Percentiles rank a stretch among this genome's conserved stretches.
These are phyloP conservation scores for Xiphorhynchus erythropygius DNA, from an alignment of 2,797 vertebrate genomes.

Conservation along the genomic window DNA sequence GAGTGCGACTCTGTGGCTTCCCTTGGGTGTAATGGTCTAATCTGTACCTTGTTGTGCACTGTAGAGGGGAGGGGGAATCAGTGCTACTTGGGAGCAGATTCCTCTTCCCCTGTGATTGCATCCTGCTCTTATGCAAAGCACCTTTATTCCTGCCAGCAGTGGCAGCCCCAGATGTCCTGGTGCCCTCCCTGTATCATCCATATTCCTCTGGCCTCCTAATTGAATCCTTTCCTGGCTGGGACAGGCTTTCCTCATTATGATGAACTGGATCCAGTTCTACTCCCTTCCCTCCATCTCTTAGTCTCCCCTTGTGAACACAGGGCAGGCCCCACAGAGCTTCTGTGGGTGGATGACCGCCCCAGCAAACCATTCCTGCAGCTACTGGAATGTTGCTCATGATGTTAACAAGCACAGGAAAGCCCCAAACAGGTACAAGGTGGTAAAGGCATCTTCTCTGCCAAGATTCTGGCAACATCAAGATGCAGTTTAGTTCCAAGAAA, in stretches of 20 bases:
- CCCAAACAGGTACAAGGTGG: not conserved
- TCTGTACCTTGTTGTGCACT: slow-evolving; percentile 66
- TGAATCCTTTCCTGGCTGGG: slow-evolving; percentile 46
- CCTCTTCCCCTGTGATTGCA: not conserved
- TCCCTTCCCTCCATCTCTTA: not conserved
- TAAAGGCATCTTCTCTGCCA: not conserved
- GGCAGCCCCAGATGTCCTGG: slow-evolving; percentile 40
- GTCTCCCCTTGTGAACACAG: not conserved
- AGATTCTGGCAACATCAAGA: not conserved
- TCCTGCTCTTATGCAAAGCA: slow-evolving; percentile 27
- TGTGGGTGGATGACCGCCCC: not conserved
- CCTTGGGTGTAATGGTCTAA: slow-evolving; percentile 66
- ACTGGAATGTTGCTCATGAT: not conserved
- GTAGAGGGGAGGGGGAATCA: slow-evolving; percentile 42
- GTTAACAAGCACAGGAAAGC: not conserved
- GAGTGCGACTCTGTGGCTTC: slow-evolving; percentile 62
- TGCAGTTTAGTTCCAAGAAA: not conserved
- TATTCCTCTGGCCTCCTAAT: slow-evolving; percentile 41
- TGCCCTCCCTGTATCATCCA: not conserved
- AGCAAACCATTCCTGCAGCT: slow-evolving; percentile 14
- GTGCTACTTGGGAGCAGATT: slow-evolving; percentile 50
- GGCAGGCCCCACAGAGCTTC: slow-evolving; percentile 10
- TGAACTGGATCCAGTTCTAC: slow-evolving; percentile 43
- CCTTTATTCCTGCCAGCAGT: slow-evolving; percentile 27
- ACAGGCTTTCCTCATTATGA: slow-evolving; percentile 55